A percentile compares a stretch with the other conserved stretches of the same genome.
Evolutionary conservation across 2,797 vertebrate species (phyloP).

Genomic region (Rhabdophis nuchalis): DNA sequence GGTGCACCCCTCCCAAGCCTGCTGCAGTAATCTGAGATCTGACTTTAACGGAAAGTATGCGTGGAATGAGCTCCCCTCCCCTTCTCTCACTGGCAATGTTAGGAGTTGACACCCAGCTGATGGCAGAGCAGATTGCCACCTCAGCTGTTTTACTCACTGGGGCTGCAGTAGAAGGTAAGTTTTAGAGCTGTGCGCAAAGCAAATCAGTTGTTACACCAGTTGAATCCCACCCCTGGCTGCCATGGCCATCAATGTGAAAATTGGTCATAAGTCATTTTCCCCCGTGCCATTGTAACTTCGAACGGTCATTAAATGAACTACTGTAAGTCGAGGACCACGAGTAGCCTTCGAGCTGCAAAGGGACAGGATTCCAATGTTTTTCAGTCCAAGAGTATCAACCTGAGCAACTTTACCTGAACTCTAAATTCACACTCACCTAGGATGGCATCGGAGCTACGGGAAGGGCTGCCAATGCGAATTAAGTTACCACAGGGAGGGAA

Average conservation of each 20-base stretch:
- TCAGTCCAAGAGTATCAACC: not conserved
- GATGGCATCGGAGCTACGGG: not conserved
- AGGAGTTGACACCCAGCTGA: too few species aligned
- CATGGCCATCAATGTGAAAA: accelerated
- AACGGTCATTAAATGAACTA: not conserved
- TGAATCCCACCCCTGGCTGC: not conserved
- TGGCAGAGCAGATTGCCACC: too few species aligned
- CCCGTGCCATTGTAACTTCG: not conserved
- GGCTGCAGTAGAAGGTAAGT: too few species aligned
- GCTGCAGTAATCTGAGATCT: too few species aligned
- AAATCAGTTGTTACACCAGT: too few species aligned
- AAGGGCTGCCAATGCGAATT: not conserved
- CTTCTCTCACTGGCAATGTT: too few species aligned
- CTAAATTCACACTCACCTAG: not conserved
- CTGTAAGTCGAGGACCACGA: not conserved
- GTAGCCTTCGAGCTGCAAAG: not conserved
- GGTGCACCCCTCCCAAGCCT: too few species aligned
- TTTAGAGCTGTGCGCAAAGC: too few species aligned
- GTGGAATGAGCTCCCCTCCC: too few species aligned
- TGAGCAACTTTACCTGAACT: not conserved
- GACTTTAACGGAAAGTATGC: too few species aligned
- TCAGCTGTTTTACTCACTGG: too few species aligned
- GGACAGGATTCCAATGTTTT: not conserved
- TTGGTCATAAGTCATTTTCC: not conserved
- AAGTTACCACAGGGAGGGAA: not conserved